Evolutionary conservation across 2,888 invertebrate species (phyloP).

Genomic region (Sinotaia quadrata): DNA sequence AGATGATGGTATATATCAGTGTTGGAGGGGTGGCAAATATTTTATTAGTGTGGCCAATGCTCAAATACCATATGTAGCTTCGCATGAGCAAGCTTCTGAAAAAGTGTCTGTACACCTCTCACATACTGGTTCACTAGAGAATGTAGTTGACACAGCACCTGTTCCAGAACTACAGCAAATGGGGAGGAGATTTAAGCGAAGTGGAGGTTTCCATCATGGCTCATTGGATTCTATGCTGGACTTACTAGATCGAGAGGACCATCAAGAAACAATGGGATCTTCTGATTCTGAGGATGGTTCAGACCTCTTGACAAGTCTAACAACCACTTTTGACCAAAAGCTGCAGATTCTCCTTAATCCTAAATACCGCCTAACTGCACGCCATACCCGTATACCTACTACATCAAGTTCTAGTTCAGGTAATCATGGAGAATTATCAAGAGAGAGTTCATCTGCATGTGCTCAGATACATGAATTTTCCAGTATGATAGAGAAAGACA

Average conservation of each 20-base stretch:
- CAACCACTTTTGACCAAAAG: conserved; percentile 67
- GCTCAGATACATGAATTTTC: background rate
- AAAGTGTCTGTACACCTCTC: conserved; percentile 42
- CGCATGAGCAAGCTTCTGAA: conserved; percentile 41
- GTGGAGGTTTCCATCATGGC: conserved; percentile 70
- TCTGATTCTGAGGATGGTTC: conserved; percentile 66
- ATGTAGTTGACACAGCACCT: conserved; percentile 43
- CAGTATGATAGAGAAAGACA: background rate
- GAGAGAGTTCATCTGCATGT: background rate
- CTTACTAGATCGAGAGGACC: conserved; percentile 61
- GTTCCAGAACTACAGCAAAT: conserved; percentile 26
- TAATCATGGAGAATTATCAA: background rate
- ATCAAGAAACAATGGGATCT: conserved; percentile 54
- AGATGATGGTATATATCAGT: background rate
- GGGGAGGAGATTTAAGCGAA: conserved; percentile 41
- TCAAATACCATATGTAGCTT: conserved; percentile 36
- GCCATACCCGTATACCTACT: background rate
- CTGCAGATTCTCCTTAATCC: conserved; percentile 63
- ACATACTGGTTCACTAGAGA: conserved; percentile 56
- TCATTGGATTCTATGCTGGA: conserved; percentile 77
- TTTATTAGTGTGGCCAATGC: conserved; percentile 52
- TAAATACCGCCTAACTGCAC: conserved; percentile 49
- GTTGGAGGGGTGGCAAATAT: conserved; percentile 57
- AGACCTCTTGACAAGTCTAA: conserved; percentile 62
- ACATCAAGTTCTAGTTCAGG: conserved; percentile 2